Base-by-base conservation (phyloP, 2,113 vertebrate species). In the Apaloderma vittatum region DNA sequence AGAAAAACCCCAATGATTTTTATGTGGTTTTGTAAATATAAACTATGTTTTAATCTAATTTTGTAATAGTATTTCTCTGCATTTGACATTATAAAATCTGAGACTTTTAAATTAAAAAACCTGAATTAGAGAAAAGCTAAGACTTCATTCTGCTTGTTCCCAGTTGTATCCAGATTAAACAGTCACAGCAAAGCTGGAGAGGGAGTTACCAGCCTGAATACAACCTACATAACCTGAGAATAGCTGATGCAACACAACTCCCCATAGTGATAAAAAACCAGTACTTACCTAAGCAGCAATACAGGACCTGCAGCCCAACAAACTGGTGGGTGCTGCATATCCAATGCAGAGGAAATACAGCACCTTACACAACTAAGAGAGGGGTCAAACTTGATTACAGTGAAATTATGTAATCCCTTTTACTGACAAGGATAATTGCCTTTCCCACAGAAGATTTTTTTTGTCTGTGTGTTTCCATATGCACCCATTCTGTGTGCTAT, bases 401-500 rank as follows among this genome's bases (percentile, higher is more conserved):
- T n/a, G 43, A 48, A 48, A 48, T 67, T 43, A 37, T 37, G 16
- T 26, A 36, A 45, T 51, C 40, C 15, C 22, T 74, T 73, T 34
- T 62, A 12, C 4, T 68, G 48, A 26, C 24, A 32, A 17, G 6
- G 34, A 27, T 77, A 43, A 40, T 3, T 12, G 22, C n/a, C 15
- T 54, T 66, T 32, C 21, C 11, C 34, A 8, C 3, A 16, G 14
- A 49, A 14, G 11, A 26, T 30, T 8, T 34, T 58, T 43, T 48
- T 79, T n/a, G 6, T n/a, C 5, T 1, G 14, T 16, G 5, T 40
- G 48, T 57, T 58, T 34, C 29, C 23, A 8, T 24, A 37, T 14
- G 17, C 0, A 0, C 16, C 29, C 19, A 8, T 45, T 37, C 70
- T n/a, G 9, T 54, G 37, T 13, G 2, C 26, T 43, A 5, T 17